phyloP scores from a whole-genome alignment of 1,140 invertebrate genomes.

The Papilio polytes region DNA sequence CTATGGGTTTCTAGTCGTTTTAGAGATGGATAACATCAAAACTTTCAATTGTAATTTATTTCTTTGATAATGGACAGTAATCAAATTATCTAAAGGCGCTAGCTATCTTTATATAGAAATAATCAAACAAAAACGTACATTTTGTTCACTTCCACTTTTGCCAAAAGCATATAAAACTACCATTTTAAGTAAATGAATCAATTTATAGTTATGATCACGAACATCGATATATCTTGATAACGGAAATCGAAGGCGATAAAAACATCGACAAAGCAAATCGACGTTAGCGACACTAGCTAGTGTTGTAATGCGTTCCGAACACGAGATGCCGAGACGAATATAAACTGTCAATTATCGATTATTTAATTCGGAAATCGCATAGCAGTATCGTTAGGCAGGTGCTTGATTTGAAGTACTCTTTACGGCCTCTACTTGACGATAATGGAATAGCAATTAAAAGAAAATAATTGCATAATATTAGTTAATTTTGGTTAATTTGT shows the following conservation, averaged over 20 bases:
- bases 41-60: too few species aligned
- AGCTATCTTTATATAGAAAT: too few species aligned
- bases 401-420: neutral
- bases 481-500: too few species aligned
- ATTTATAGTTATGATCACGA: neutral
- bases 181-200: neutral
- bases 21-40: too few species aligned
- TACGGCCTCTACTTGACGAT: too few species aligned
- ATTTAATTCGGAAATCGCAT: constrained; percentile 36
- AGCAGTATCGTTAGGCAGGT: constrained; percentile 11
- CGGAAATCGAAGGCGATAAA: constrained; percentile 25
- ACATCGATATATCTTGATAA: constrained; percentile 4
- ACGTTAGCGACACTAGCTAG: constrained; percentile 17
- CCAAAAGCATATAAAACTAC: neutral
- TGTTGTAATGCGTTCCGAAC: constrained; percentile 1
- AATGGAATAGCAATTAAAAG: too few species aligned
- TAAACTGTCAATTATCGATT: constrained; percentile 36
- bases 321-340: constrained; percentile 27
- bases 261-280: neutral
- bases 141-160: neutral
- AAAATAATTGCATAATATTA: too few species aligned
- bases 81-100: neutral
- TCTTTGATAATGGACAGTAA: too few species aligned
- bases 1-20: too few species aligned
- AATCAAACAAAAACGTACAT: neutral